Evolutionary conservation across 2,113 vertebrate species (phyloP).

Genomic region (Callocephalon fimbriatum): DNA sequence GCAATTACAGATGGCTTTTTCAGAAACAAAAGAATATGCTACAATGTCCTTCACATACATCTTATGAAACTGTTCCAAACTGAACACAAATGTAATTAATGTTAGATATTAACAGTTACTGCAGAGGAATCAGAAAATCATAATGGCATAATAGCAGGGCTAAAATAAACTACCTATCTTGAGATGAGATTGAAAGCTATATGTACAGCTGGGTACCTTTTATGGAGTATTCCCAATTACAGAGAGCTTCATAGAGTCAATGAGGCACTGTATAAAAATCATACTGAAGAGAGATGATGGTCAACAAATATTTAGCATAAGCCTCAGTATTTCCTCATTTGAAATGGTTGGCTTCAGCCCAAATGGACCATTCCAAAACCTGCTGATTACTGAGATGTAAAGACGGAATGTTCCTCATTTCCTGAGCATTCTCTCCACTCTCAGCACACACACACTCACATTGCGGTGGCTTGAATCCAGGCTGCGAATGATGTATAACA

Average conservation of each 20-base stretch:
- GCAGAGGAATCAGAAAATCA: neutral
- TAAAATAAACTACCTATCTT: neutral
- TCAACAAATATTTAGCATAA: neutral
- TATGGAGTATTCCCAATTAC: neutral
- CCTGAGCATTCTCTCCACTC: neutral
- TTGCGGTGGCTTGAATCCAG: neutral
- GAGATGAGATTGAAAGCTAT: neutral
- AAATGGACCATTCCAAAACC: neutral
- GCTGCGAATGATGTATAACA: neutral
- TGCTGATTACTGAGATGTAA: neutral
- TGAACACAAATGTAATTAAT: neutral
- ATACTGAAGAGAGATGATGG: neutral
- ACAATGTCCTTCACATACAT: neutral
- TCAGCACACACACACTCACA: neutral
- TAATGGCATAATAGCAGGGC: neutral
- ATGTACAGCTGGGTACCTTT: neutral
- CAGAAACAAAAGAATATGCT: neutral
- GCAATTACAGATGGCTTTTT: neutral
- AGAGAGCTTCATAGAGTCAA: neutral
- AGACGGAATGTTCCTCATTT: neutral
- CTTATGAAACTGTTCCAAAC: neutral
- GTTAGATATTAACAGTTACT: neutral
- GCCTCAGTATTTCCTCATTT: neutral
- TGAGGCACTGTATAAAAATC: neutral
- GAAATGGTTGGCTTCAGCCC: neutral